phyloP scores from a whole-genome alignment of 2,888 invertebrate species.

The Euzophera pinguis region DNA sequence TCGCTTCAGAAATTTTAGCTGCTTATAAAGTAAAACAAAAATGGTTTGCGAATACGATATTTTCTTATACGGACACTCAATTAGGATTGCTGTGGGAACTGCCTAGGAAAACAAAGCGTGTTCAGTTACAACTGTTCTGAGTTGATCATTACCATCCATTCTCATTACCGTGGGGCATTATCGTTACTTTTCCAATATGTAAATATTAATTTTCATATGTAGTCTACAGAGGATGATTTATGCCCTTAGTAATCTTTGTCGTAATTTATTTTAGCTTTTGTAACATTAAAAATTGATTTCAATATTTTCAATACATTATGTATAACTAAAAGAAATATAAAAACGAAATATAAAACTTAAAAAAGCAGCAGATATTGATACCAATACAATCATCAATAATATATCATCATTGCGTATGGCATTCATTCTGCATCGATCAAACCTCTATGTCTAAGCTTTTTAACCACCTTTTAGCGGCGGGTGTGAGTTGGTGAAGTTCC shows the following conservation, averaged over 20 bases:
- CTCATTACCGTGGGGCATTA: slow-evolving; percentile 17
- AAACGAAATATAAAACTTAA: too few relatives aligned
- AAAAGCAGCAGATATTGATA: too few relatives aligned
- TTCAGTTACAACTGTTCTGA: slow-evolving; percentile 68
- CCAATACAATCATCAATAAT: too few relatives aligned
- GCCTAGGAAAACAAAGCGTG: slow-evolving; percentile 74
- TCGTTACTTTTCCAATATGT: slow-evolving; percentile 4
- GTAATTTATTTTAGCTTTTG: not conserved
- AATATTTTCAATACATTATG: too few relatives aligned
- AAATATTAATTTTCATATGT: slow-evolving; percentile 6
- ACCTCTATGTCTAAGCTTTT: too few relatives aligned
- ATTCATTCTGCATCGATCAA: too few relatives aligned
- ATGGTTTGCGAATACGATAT: slow-evolving; percentile 63
- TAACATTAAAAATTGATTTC: not conserved
- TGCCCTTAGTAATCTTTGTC: not conserved
- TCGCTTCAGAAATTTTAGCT: slow-evolving; percentile 21
- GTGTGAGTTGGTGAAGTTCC: too few relatives aligned
- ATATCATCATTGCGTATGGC: too few relatives aligned
- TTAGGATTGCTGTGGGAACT: slow-evolving; percentile 74
- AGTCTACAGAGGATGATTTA: not conserved
- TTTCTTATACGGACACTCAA: slow-evolving; percentile 67
- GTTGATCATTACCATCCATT: slow-evolving; percentile 41
- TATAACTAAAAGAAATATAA: too few relatives aligned
- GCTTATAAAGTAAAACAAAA: slow-evolving; percentile 58
- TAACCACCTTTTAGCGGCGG: too few relatives aligned